Evolutionary conservation across 2,113 vertebrate species (phyloP).

Genomic region (Balaeniceps rex): DNA sequence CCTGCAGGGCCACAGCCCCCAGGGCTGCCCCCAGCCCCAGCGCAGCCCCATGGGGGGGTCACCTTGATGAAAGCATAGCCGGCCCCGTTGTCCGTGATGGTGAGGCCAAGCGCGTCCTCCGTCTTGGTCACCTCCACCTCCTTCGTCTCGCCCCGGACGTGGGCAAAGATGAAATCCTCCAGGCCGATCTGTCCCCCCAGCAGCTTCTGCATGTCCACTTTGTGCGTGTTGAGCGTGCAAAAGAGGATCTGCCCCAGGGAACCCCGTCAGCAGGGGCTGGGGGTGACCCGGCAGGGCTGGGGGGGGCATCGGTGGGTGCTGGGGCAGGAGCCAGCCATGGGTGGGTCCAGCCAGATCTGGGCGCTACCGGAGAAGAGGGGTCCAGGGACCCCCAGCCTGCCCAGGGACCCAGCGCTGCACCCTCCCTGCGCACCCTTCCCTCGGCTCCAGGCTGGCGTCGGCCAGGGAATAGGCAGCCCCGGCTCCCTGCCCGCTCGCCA

Average conservation of each 20-base stretch:
- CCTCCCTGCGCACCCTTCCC: not conserved
- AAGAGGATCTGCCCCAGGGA: constrained; percentile 85
- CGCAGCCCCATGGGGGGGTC: accelerated
- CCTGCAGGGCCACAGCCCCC: not conserved
- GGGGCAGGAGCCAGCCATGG: accelerated
- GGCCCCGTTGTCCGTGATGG: constrained; percentile 95
- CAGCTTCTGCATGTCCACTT: constrained; percentile 98
- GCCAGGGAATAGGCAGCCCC: not conserved
- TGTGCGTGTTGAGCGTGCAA: constrained; percentile 96
- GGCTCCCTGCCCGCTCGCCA: accelerated
- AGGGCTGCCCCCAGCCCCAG: not conserved
- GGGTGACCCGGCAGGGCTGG: no score
- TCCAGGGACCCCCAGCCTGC: not conserved
- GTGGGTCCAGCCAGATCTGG: accelerated
- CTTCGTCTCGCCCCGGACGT: constrained; percentile 91
- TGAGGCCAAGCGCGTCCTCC: constrained; percentile 92
- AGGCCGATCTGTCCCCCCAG: constrained; percentile 95
- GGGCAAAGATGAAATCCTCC: constrained; percentile 98
- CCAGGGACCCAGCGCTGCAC: not conserved
- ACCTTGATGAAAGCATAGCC: constrained; percentile 98
- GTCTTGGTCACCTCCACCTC: constrained; percentile 97
- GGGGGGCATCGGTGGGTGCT: not conserved
- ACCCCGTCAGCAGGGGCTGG: not conserved
- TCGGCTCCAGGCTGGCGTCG: not conserved
- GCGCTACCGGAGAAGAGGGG: not conserved